Conservation (phyloP, 2,888 invertebrate genomes). For the Apantesis nais region DNA sequence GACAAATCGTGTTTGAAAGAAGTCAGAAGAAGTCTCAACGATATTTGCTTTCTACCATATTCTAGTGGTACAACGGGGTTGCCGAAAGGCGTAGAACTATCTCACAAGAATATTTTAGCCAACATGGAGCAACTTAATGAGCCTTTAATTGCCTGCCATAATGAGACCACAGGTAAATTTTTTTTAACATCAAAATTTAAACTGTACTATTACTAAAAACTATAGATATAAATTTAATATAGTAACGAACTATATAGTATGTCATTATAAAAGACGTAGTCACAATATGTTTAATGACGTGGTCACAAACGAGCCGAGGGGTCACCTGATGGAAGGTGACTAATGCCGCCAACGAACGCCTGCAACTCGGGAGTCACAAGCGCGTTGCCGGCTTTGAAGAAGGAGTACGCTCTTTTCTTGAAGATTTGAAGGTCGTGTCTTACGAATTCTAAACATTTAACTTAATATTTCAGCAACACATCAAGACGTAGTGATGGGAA, state of each 20-base stretch:
- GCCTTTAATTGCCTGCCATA: conserved; percentile 56
- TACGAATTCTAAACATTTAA: neutral
- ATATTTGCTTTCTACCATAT: conserved; percentile 90
- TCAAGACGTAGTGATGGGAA: conserved; percentile 87
- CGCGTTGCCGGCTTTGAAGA: no score
- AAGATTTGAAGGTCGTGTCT: no score
- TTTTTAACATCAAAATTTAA: neutral
- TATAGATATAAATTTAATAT: neutral
- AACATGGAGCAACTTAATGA: conserved; percentile 79
- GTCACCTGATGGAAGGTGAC: no score
- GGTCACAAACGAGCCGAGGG: no score
- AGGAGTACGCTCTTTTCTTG: no score
- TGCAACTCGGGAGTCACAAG: no score
- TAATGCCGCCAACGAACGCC: no score
- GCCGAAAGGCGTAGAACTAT: conserved; percentile 91
- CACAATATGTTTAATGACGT: no score
- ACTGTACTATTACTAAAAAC: neutral
- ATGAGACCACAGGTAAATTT: conserved; percentile 72
- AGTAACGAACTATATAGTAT: neutral
- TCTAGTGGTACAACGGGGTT: conserved; percentile 95
- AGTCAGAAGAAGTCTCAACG: conserved; percentile 78
- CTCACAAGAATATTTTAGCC: conserved; percentile 86
- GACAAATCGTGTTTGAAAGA: conserved; percentile 83
- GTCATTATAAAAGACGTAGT: no score
- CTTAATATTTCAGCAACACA: conserved; percentile 66